Evolutionary conservation across 2,113 vertebrate species (phyloP), one percentile per base, ranked within the genome.

Genomic region (Muntiacus muntjak): DNA sequence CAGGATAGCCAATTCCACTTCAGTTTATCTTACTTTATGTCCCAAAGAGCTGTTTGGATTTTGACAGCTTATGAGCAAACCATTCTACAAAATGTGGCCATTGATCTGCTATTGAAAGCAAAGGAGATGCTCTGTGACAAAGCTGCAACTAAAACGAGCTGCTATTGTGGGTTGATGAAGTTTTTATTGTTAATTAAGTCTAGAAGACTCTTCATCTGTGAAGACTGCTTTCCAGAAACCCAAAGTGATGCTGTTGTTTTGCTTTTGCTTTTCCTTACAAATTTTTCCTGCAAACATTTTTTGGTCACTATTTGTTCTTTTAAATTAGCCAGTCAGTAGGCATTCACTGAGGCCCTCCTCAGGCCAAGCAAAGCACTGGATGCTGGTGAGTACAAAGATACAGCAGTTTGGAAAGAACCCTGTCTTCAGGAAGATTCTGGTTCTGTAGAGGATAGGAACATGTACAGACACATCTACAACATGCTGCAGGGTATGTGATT

Each of bases 101-200:
- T 74, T 94, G 94, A 96, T 60, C 15, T 93, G 10, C 83, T 95
- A 30, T 89, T 95, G 93, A 96, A 97, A 95, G 89, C 86, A 90
- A 78, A 87, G 17, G 52, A 57, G 52, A 57, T 87, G 67, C 58
- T 94, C 81, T 85, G 26, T 62, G 12, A n/a, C 97, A 97, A 95
- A 52, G 19, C 83, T 60, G 6, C 15, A 26, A 26, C 16, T 25
- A 45, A 96, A 96, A 89, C 6, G 45, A 47, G 84, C 30, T 81
- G 87, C 54, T 96, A n/a, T 97, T 96, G 74, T 33, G 50, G 55
- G 71, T 19, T 97, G 62, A 91, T 95, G 79, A 95, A 96, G 83
- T 97, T 97, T 97, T 98, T 98, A 97, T 98, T 98, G 95, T 97
- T 98, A 97, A 98, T 97, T 98, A 98, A 97, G 91, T 97, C 89